A percentile compares a stretch with the other conserved stretches of the same genome.
These are phyloP conservation scores for Archilochus colubris DNA, from an alignment of 2,113 vertebrate species.

Conservation along the genomic window DNA sequence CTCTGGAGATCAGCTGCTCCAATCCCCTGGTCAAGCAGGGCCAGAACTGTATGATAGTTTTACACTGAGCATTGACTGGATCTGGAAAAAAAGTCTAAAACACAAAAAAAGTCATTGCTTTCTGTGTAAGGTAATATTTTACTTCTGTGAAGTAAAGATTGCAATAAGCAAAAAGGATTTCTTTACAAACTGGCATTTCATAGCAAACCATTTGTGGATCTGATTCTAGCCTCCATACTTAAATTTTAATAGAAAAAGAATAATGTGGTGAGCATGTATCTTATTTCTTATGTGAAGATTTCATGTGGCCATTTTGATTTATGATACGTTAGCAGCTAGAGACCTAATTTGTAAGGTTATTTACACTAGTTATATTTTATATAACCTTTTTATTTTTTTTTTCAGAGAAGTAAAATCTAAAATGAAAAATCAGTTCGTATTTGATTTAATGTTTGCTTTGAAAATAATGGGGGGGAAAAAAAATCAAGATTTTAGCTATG, in stretches of 20 bases:
- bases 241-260: background rate
- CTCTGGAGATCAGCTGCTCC: background rate
- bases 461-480: background rate
- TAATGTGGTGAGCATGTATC: background rate
- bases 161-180: background rate
- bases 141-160: background rate
- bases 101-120: background rate
- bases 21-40: background rate
- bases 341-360: background rate
- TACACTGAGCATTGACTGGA: fast-evolving
- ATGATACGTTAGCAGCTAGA: background rate
- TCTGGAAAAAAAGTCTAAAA: background rate
- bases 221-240: background rate
- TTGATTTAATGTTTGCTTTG: background rate
- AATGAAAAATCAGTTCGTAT: background rate
- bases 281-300: constrained; percentile 1
- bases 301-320: background rate
- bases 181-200: background rate
- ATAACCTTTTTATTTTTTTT: background rate
- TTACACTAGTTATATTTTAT: background rate
- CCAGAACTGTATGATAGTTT: background rate
- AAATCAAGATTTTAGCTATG: background rate
- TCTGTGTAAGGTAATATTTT: background rate
- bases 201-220: background rate
- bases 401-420: background rate